Percentiles rank a stretch among this genome's conserved stretches.
Evolutionary conservation across 2,113 vertebrate species (phyloP).

Genomic region (Bagarius yarrelli): DNA sequence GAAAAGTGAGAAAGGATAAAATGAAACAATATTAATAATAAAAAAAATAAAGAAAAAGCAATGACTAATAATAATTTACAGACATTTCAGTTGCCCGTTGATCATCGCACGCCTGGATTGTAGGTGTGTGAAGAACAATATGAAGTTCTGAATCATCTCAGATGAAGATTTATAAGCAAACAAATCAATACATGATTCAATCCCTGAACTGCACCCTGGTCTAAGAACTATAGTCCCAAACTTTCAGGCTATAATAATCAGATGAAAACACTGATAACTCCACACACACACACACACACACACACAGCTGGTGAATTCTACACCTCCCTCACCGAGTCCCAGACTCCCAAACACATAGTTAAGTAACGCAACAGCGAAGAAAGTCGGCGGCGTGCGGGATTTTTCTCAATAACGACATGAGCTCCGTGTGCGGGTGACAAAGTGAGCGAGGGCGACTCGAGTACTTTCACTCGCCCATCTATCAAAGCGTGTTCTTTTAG

Average conservation of each 20-base stretch:
- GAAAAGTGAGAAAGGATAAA: neutral
- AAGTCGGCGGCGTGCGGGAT: constrained; percentile 38
- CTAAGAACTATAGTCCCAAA: neutral
- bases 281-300: too few relatives aligned
- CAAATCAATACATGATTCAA: neutral
- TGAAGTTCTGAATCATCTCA: too few relatives aligned
- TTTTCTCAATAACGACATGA: constrained; percentile 64
- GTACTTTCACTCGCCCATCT: constrained; percentile 62
- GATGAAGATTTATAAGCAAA: neutral
- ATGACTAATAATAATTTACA: neutral
- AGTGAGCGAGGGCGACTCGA: constrained; percentile 23
- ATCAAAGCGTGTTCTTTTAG: constrained; percentile 72
- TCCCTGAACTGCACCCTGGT: neutral
- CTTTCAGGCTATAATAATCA: neutral
- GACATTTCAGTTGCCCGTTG: too few relatives aligned
- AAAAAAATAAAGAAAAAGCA: neutral
- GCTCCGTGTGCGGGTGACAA: constrained; percentile 32
- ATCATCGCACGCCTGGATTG: too few relatives aligned
- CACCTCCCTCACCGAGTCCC: neutral
- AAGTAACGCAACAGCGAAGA: constrained; percentile 30
- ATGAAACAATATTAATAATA: neutral
- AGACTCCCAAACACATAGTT: constrained; percentile 12
- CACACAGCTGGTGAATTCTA: neutral
- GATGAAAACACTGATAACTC: neutral
- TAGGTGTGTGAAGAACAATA: too few relatives aligned